Evolutionary conservation across 2,797 vertebrate species (phyloP).

Genomic region (Tauraco hartlaubi): DNA sequence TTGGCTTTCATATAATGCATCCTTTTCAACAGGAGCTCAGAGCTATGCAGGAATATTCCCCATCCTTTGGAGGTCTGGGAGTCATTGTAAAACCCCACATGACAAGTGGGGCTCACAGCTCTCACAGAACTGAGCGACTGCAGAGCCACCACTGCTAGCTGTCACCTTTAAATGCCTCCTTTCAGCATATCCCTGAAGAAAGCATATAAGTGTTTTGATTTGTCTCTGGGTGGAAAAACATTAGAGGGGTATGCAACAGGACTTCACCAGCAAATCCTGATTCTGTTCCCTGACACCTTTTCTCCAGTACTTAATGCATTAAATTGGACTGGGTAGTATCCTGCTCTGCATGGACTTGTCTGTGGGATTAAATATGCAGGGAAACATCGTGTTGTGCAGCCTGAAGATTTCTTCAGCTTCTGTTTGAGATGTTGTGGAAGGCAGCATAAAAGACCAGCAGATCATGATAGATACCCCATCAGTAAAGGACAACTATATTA

Average conservation of each 20-base stretch:
- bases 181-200: background rate
- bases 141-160: background rate
- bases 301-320: background rate
- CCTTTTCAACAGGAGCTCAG: background rate
- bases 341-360: background rate
- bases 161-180: background rate
- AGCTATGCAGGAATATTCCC: background rate
- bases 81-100: background rate
- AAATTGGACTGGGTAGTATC: background rate
- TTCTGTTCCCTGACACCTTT: background rate
- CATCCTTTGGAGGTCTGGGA: background rate
- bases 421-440: background rate
- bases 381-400: background rate
- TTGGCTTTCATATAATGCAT: background rate
- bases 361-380: background rate
- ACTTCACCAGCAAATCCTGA: background rate
- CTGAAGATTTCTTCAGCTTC: background rate
- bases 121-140: background rate
- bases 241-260: background rate
- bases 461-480: background rate
- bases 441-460: background rate
- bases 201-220: background rate
- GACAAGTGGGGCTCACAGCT: background rate
- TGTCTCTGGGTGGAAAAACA: background rate
- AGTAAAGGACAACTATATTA: conserved; percentile 31